Evolutionary conservation across 2,888 invertebrate species (phyloP), one percentile per base, ranked within the genome.

Genomic region (Eupithecia inturbata): DNA sequence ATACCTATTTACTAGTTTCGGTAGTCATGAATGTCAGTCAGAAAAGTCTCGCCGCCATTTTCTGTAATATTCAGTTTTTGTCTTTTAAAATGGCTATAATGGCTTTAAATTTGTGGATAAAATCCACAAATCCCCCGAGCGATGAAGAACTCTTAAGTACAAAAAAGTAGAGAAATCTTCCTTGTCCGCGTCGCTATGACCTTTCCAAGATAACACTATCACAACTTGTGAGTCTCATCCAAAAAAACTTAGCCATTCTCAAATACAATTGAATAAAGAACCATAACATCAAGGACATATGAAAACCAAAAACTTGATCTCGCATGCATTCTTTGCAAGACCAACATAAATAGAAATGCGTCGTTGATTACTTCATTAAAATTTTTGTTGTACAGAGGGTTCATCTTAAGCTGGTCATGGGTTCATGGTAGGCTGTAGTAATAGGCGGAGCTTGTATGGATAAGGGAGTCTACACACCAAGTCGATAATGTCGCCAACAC

Each of bases 371-470:
- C 87, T 88, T 89, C 88, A 90, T 89, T 89, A 90, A 89, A 86
- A 89, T 88, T 89, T 89, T 91, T 92, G 92, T 93, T 91, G 91
- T 92, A 90, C 83, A 83, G 83, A 84, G 86, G 82, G 93, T 80
- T 89, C 92, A 84, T 80, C 82, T 85, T 86, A 87, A 77, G 79
- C 81, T 92, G 92, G 93, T 85, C 85, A 84, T n/a, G n/a, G n/a
- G n/a, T n/a, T n/a, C n/a, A 90, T 90, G 89, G 87, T 89, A 89
- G 87, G 88, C 88, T 92, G 33, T 33, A 92, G 91, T 89, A 90
- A 91, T 91, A 93, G 93, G 93, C 93, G 92, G 92, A 91, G 92
- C 91, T 91, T 91, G 89, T 89, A 89, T 92, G 91, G 85, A 87
- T 87, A 88, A 84, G 87, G 87, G 89, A 90, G 89, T 91, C 89